Evolutionary conservation across 2,113 vertebrate species (phyloP).

Genomic region (Poicephalus gulielmi): DNA sequence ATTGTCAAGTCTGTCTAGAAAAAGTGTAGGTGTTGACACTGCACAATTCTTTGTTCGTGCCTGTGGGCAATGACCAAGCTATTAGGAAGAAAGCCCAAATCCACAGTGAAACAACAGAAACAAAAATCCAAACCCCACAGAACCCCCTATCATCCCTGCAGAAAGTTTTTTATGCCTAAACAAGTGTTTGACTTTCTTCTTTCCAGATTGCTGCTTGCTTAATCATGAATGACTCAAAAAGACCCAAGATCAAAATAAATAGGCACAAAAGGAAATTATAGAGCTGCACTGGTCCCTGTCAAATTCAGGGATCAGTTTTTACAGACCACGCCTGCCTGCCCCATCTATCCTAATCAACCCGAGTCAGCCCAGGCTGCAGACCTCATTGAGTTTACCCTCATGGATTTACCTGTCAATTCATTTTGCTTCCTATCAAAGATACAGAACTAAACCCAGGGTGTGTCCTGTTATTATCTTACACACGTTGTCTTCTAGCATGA

Average conservation of each 20-base stretch:
- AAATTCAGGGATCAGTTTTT: background rate
- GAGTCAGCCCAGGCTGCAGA: background rate
- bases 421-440: background rate
- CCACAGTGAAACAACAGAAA: background rate
- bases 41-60: background rate
- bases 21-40: background rate
- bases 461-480: background rate
- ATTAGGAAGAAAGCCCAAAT: background rate
- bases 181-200: background rate
- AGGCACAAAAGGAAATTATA: background rate
- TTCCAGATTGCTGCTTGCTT: background rate
- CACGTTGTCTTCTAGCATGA: background rate
- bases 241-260: background rate
- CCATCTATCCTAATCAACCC: background rate
- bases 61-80: background rate
- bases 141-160: accelerated
- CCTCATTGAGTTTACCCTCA: background rate
- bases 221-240: background rate
- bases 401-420: background rate
- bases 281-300: background rate
- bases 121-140: background rate
- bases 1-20: background rate
- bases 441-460: background rate
- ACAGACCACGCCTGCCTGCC: background rate
- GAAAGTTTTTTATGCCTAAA: background rate